These are phyloP conservation scores for Apocheima hispidaria DNA, from an alignment of 2,888 invertebrate genomes.

Conservation along the genomic window DNA sequence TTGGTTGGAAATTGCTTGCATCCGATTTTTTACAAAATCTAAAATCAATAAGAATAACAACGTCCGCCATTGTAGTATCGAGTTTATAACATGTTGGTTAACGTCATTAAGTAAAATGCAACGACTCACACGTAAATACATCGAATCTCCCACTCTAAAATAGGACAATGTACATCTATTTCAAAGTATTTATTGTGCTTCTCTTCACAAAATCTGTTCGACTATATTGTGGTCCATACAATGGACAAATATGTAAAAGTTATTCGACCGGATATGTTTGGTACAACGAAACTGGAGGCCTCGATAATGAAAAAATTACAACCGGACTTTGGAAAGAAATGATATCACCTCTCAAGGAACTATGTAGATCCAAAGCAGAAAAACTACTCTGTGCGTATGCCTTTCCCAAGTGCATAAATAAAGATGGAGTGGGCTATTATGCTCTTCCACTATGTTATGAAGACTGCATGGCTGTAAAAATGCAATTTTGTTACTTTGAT, in stretches of 20 bases:
- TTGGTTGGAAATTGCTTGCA: constrained; percentile 45
- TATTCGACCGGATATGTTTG: constrained; percentile 90
- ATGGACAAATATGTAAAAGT: constrained; percentile 92
- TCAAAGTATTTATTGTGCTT: constrained; percentile 69
- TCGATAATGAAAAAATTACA: constrained; percentile 94
- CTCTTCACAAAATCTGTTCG: constrained; percentile 76
- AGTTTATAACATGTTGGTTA: constrained; percentile 59
- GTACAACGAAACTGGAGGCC: constrained; percentile 91
- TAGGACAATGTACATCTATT: constrained; percentile 70
- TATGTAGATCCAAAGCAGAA: constrained; percentile 95
- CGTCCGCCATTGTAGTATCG: constrained; percentile 78
- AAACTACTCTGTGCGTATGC: constrained; percentile 96
- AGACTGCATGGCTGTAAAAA: constrained; percentile 96
- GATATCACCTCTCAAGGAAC: constrained; percentile 91
- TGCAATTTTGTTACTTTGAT: constrained; percentile 96
- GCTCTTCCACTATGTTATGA: constrained; percentile 95
- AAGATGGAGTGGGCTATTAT: constrained; percentile 87
- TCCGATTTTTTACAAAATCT: constrained; percentile 50
- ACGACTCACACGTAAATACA: constrained; percentile 62
- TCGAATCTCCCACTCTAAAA: constrained; percentile 65
- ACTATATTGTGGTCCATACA: constrained; percentile 95
- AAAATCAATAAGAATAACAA: constrained; percentile 79
- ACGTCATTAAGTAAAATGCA: constrained; percentile 70
- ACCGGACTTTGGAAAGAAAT: constrained; percentile 94
- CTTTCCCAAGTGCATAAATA: constrained; percentile 93